A percentile compares a stretch with the other conserved stretches of the same genome.
phyloP scores from a whole-genome alignment of 2,888 invertebrate species.

The Agrypnus murinus region DNA sequence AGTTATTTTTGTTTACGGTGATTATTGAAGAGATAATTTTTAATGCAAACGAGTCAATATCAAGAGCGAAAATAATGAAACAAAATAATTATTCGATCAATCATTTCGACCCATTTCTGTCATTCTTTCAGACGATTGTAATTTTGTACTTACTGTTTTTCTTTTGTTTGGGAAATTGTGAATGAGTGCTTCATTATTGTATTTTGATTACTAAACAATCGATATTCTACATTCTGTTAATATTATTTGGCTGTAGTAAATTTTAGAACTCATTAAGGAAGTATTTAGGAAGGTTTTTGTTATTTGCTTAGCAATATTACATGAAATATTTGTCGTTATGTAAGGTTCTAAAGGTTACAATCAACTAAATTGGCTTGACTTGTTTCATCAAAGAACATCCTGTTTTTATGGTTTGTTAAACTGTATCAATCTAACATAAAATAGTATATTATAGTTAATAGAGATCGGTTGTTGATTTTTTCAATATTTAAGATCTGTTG shows the following conservation, averaged over 20 bases:
- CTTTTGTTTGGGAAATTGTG: not conserved
- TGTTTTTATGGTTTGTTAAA: too few species aligned
- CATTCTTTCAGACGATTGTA: not conserved
- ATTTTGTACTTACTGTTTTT: not conserved
- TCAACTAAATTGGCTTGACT: not conserved
- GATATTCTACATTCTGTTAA: not conserved
- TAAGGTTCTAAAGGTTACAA: not conserved
- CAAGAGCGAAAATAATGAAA: constrained; percentile 11
- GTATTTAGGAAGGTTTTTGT: not conserved
- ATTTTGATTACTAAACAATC: not conserved
- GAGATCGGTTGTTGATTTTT: too few species aligned
- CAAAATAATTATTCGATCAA: constrained; percentile 15
- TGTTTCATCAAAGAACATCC: not conserved
- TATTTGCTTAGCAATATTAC: not conserved
- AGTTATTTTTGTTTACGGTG: not conserved
- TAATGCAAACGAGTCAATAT: not conserved
- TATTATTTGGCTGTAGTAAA: not conserved
- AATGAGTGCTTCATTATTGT: not conserved
- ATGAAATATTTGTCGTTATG: not conserved
- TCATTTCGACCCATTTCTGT: constrained; percentile 4
- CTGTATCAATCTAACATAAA: too few species aligned
- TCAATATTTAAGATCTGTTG: too few species aligned
- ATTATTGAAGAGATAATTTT: not conserved
- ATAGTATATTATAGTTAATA: too few species aligned
- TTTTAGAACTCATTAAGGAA: not conserved